Evolutionary conservation across 2,113 vertebrate genomes (phyloP), one percentile per base, ranked within the genome.

Genomic region (Bungarus multicinctus): DNA sequence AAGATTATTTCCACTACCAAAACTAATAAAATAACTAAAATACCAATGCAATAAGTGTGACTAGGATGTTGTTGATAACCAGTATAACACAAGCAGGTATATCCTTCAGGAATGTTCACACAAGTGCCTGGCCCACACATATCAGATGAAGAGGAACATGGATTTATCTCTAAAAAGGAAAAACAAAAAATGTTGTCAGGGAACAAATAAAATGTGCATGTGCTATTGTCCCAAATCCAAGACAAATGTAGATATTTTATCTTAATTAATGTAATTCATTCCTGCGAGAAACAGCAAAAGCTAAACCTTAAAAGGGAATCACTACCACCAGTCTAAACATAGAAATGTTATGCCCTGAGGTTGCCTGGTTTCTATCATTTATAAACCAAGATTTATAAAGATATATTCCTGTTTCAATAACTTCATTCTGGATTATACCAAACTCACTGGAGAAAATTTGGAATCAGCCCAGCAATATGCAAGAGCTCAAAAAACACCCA

Each of bases 61-160:
- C 98, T 98, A 58, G 97, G 4, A 93, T 98, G 98, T 94, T 97
- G 93, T 30, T 64, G 96, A 95, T 98, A 99, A 89, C 99, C 99
- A 0, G 96, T 95, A 92, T 98, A 97, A 94, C 99, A 99, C 92
- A 98, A n/a, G 95, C 99, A 99, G n/a, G 94, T 98, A 96, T 99
- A 97, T 43, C 98, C 98, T 3, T 97, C 98, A 0, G 96, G 95
- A 54, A 97, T 98, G 89, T 97, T 98, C 95, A 99, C 95, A 1
- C 99, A 99, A 81, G 96, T 95, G 0, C 99, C 99, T 0, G 96
- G 97, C 6, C 98, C 98, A 50, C 99, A 99, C 93, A 98, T 96
- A 88, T 97, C 97, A 2, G 98, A 97, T 58, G 97, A 94, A 96
- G 97, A 96, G 94, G 98, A 94, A 96, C 98, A 95, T 96, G 94